Conservation (phyloP, 2,888 invertebrate species). For the Thalpophila matura region DNA sequence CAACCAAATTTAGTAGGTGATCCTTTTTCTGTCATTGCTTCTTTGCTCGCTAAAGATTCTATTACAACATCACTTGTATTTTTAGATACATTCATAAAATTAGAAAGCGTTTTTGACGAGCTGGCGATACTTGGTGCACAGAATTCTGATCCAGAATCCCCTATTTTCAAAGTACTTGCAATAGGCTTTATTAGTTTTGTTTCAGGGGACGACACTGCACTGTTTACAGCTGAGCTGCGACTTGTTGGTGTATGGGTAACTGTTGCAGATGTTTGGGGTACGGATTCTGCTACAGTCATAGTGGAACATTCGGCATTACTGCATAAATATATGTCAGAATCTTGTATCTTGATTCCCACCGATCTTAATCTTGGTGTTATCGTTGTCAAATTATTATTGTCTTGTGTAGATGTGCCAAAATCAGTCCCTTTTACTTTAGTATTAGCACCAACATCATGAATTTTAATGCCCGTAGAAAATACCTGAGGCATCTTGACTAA, state of each 20-base stretch:
- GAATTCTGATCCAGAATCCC: slow-evolving; percentile 69
- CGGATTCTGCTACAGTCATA: slow-evolving; percentile 48
- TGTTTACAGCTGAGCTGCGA: slow-evolving; percentile 17
- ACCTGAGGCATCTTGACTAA: slow-evolving; percentile 69
- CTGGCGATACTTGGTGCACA: slow-evolving; percentile 46
- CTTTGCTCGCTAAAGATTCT: slow-evolving; percentile 54
- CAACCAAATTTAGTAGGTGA: slow-evolving; percentile 59
- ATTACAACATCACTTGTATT: slow-evolving; percentile 61
- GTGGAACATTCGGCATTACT: slow-evolving; percentile 57
- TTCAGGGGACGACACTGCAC: slow-evolving; percentile 44
- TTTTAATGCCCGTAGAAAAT: slow-evolving; percentile 72
- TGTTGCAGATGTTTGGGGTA: slow-evolving; percentile 6
- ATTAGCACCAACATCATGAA: slow-evolving; percentile 67
- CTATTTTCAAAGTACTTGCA: slow-evolving; percentile 64
- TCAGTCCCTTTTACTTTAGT: slow-evolving; percentile 61
- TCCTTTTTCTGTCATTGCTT: slow-evolving; percentile 43
- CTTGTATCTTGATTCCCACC: slow-evolving; percentile 74
- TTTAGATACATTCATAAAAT: slow-evolving; percentile 31
- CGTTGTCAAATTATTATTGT: slow-evolving; percentile 54
- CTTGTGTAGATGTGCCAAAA: slow-evolving; percentile 69
- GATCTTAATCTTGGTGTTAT: slow-evolving; percentile 65
- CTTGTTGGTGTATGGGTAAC: slow-evolving; percentile 1
- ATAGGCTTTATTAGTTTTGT: slow-evolving; percentile 66
- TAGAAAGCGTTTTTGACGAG: slow-evolving; percentile 13
- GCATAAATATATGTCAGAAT: slow-evolving; percentile 66